Percentiles rank a stretch among this genome's conserved stretches.
Evolutionary conservation across 2,888 invertebrate genomes (phyloP).

Genomic region (Latrodectus elegans): DNA sequence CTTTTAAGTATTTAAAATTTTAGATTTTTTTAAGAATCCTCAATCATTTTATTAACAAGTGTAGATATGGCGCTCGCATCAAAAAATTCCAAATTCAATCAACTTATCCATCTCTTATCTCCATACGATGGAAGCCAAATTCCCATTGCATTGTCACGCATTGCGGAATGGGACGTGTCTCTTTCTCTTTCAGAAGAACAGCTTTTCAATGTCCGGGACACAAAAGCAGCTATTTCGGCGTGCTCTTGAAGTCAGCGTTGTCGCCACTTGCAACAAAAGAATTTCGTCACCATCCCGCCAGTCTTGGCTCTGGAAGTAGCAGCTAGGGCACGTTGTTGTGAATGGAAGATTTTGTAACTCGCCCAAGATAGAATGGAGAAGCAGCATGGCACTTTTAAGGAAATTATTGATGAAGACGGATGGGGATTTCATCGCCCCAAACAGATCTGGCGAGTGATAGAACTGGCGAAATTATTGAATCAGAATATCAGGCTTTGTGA

Average conservation of each 20-base stretch:
- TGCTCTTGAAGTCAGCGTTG: not conserved
- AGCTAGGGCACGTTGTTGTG: not conserved
- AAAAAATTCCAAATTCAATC: too few relatives aligned
- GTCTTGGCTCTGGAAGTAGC: not conserved
- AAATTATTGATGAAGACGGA: slow-evolving; percentile 60
- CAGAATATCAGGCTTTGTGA: slow-evolving; percentile 27
- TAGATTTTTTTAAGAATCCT: too few relatives aligned
- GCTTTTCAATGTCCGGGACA: too few relatives aligned
- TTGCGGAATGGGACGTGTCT: too few relatives aligned
- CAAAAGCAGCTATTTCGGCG: too few relatives aligned
- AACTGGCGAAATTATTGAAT: slow-evolving; percentile 58
- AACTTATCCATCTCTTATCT: too few relatives aligned
- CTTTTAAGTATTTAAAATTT: too few relatives aligned
- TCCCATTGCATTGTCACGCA: too few relatives aligned
- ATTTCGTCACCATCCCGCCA: not conserved
- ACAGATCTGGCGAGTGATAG: slow-evolving; percentile 29
- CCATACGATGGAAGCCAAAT: too few relatives aligned
- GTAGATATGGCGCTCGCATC: too few relatives aligned
- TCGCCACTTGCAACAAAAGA: not conserved
- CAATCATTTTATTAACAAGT: too few relatives aligned
- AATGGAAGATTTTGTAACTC: slow-evolving; percentile 6
- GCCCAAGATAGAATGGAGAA: slow-evolving; percentile 22
- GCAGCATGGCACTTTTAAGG: slow-evolving; percentile 24
- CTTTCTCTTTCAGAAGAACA: too few relatives aligned
- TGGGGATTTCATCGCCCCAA: slow-evolving; percentile 46